Evolutionary conservation across 2,888 invertebrate species (phyloP).

Genomic region (Iselma pallidipennis): DNA sequence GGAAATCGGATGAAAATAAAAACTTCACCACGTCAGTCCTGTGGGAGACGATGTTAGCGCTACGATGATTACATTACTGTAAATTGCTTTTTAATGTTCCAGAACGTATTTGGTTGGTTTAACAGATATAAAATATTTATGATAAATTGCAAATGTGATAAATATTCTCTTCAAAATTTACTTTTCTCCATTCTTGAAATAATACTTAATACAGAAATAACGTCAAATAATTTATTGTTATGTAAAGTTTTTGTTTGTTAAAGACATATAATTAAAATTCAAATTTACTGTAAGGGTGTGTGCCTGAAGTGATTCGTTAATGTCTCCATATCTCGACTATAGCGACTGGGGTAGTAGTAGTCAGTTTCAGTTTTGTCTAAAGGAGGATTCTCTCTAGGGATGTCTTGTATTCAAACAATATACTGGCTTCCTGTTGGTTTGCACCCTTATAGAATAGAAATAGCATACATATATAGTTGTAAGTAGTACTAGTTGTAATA

Average conservation of each 20-base stretch:
- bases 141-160: slow-evolving; percentile 23
- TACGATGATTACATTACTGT: slow-evolving; percentile 27
- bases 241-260: too few species aligned
- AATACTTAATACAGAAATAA: neutral
- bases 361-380: slow-evolving; percentile 4
- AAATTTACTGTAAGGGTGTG: slow-evolving; percentile 6
- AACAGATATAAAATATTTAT: slow-evolving; percentile 27
- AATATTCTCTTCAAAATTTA: slow-evolving; percentile 16
- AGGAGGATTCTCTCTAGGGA: slow-evolving; percentile 6
- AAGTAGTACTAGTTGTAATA: neutral
- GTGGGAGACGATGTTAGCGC: slow-evolving; percentile 3
- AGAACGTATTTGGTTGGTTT: slow-evolving; percentile 26
- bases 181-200: neutral
- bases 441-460: slow-evolving; percentile 4
- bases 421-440: neutral
- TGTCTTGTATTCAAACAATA: slow-evolving; percentile 1
- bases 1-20: slow-evolving; percentile 17
- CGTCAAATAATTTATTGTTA: too few species aligned
- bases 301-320: slow-evolving; percentile 16
- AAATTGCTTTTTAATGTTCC: slow-evolving; percentile 29
- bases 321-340: slow-evolving; percentile 1
- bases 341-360: too few species aligned
- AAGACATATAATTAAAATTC: neutral
- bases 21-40: neutral
- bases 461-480: slow-evolving; percentile 8